These are phyloP conservation scores for Riptortus pedestris DNA, from an alignment of 1,140 invertebrate species.

Conservation along the genomic window DNA sequence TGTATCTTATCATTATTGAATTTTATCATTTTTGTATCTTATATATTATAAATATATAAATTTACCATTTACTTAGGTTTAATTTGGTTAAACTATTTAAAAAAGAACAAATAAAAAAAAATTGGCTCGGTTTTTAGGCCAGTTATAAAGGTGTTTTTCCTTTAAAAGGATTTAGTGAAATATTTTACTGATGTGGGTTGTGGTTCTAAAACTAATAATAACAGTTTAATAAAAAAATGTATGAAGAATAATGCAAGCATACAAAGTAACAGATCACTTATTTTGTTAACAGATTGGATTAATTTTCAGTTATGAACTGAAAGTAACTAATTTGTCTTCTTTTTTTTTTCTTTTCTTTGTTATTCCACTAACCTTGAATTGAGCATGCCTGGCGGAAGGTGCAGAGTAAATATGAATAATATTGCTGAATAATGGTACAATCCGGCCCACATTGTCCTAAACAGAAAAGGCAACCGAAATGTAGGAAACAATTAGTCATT, in stretches of 20 bases:
- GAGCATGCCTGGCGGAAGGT: constrained; percentile 26
- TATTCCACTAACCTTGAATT: constrained; percentile 24
- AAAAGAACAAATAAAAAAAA: too few species aligned
- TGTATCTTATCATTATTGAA: too few species aligned
- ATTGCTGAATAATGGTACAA: constrained; percentile 22
- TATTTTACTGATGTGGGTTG: not conserved
- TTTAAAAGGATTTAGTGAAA: not conserved
- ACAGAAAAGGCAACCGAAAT: too few species aligned
- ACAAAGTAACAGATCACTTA: not conserved
- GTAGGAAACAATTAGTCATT: too few species aligned
- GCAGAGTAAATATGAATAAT: constrained; percentile 22
- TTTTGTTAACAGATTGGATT: not conserved
- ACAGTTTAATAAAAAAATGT: not conserved
- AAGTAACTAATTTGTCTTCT: too few species aligned
- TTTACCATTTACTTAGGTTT: too few species aligned
- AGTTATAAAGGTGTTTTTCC: not conserved
- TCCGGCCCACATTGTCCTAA: constrained; percentile 20
- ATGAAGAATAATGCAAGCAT: not conserved
- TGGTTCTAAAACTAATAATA: not conserved
- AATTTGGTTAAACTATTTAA: too few species aligned
- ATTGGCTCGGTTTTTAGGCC: too few species aligned
- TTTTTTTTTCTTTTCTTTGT: too few species aligned
- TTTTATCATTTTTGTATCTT: too few species aligned
- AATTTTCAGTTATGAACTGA: too few species aligned
- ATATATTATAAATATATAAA: too few species aligned